Evolutionary conservation across 2,797 vertebrate species (phyloP).

Genomic region (Vireo griseus): DNA sequence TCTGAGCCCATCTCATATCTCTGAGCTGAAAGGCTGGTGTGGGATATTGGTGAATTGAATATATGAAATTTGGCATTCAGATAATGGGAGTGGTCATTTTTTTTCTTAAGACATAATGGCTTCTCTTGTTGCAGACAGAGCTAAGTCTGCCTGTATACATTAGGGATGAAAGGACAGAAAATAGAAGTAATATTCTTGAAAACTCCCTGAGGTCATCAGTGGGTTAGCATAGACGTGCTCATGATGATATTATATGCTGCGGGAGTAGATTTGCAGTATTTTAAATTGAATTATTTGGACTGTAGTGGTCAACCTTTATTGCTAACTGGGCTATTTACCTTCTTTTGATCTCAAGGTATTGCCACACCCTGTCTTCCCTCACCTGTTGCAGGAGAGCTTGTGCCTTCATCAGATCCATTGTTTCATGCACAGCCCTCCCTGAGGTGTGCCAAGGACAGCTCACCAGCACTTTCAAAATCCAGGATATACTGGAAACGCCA

Average conservation of each 20-base stretch:
- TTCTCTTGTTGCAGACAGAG: neutral
- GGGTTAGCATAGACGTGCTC: neutral
- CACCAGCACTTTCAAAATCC: neutral
- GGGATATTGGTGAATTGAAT: neutral
- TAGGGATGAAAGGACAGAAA: constrained; percentile 34
- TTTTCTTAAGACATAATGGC: neutral
- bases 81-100: constrained; percentile 27
- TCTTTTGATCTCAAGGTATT: neutral
- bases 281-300: constrained; percentile 23
- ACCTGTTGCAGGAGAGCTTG: neutral
- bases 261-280: constrained; percentile 23
- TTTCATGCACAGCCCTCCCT: neutral
- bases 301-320: neutral
- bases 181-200: constrained; percentile 43
- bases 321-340: neutral
- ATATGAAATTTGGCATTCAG: constrained; percentile 34
- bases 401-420: accelerated
- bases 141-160: constrained; percentile 1
- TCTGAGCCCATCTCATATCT: neutral
- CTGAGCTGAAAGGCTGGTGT: neutral
- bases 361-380: neutral
- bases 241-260: constrained; percentile 32
- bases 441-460: neutral
- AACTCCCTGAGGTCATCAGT: constrained; percentile 49
- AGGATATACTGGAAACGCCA: neutral